Base-by-base conservation (phyloP, 1,140 invertebrate species). In the Anastatus disparis region DNA sequence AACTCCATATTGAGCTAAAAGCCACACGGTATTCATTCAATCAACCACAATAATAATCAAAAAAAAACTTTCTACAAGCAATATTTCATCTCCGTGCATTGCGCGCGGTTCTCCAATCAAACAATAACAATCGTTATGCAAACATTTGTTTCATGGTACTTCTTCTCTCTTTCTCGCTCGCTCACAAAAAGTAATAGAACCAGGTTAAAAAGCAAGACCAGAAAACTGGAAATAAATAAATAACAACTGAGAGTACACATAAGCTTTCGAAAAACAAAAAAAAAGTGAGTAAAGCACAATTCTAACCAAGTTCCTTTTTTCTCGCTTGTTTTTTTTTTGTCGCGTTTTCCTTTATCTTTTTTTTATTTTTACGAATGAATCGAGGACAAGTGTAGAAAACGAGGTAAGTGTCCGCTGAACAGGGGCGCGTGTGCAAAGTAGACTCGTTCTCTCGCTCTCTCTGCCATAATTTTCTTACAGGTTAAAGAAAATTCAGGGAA, bases 331-430 rank as follows among this genome's bases (percentile, higher is more conserved):
- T n/a, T n/a, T n/a, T n/a, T n/a, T n/a, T n/a, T n/a, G n/a, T n/a
- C n/a, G n/a, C n/a, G n/a, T n/a, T n/a, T n/a, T n/a, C n/a, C 46
- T 22, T 48, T 20, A 9, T 22, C 22, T 12, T 20, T 20, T 24
- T n/a, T 42, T 35, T 72, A 62, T 62, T 74, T 72, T 72, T 55
- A 71, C 65, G 42, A 66, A 62, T 74, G 70, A 74, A 75, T 75
- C 72, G 72, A 52, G 76, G 69, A 75, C 72, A 76, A 76, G 75
- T 74, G 69, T 42, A 68, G 71, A 75, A n/a, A 77, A 77, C 70
- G 76, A 74, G 76, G 70, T 75, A 77, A 77, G 76, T 77, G 74
- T n/a, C 69, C 72, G 64, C 69, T 70, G n/a, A n/a, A 71, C 55
- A 52, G 26, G 50, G 24, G 2, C 20, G 12, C 42, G 44, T 24